Percentiles rank a stretch among this genome's conserved stretches.
phyloP scores from a whole-genome alignment of 2,113 vertebrate genomes.

The Pterocles burchelli region DNA sequence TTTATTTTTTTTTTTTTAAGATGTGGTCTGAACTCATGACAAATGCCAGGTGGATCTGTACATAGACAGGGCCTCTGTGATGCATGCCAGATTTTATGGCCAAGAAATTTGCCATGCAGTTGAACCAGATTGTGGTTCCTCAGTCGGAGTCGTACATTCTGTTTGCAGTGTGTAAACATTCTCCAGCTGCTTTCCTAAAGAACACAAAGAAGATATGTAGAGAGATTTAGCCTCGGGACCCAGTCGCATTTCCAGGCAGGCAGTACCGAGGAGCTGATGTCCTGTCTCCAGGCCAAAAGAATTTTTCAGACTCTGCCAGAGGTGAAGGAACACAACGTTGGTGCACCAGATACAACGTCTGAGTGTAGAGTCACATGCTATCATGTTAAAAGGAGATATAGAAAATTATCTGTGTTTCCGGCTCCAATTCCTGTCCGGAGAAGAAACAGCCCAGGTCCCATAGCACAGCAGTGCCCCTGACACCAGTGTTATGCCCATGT shows the following conservation, averaged over 20 bases:
- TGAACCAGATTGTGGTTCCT: slow-evolving; percentile 45
- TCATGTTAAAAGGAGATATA: slow-evolving; percentile 17
- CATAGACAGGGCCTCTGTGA: slow-evolving; percentile 63
- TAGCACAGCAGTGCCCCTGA: neutral
- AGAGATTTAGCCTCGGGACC: slow-evolving; percentile 20
- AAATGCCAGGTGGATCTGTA: slow-evolving; percentile 66
- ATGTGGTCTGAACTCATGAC: slow-evolving; percentile 42
- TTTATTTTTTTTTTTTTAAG: slow-evolving; percentile 24
- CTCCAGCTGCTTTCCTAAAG: slow-evolving; percentile 73
- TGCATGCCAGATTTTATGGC: slow-evolving; percentile 71
- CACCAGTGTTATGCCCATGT: neutral
- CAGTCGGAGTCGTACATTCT: slow-evolving; percentile 76
- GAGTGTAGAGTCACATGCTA: slow-evolving; percentile 27
- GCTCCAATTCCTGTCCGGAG: neutral
- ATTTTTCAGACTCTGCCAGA: neutral
- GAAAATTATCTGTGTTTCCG: slow-evolving; percentile 5
- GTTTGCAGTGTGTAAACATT: slow-evolving; percentile 82
- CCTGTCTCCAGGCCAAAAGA: neutral
- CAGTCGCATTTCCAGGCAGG: slow-evolving; percentile 14
- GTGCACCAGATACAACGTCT: neutral
- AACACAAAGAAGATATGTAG: slow-evolving; percentile 38
- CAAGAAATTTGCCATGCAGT: slow-evolving; percentile 71
- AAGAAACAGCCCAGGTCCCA: slow-evolving; percentile 15
- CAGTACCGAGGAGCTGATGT: slow-evolving; percentile 26
- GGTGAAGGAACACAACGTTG: neutral